Percentiles rank a stretch among this genome's conserved stretches.
These are phyloP conservation scores for Chorisops tibialis DNA, from an alignment of 2,888 invertebrate genomes.

Conservation along the genomic window DNA sequence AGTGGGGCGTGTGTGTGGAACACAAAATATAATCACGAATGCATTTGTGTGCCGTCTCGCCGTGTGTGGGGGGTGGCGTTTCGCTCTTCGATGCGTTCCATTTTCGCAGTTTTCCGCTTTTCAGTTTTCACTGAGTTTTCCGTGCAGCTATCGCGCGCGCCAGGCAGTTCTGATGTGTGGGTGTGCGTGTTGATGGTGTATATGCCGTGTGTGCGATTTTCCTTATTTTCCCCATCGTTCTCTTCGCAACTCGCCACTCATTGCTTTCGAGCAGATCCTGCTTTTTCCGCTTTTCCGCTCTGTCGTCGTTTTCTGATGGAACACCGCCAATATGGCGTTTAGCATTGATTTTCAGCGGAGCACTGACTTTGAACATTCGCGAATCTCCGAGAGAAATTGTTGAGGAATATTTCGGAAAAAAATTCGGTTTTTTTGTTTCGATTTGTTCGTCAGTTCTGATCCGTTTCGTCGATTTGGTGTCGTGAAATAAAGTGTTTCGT, in stretches of 20 bases:
- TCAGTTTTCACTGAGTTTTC: neutral
- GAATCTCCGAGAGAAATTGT: slow-evolving; percentile 11
- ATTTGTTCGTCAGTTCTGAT: slow-evolving; percentile 3
- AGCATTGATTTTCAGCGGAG: slow-evolving; percentile 39
- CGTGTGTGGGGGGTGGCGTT: neutral
- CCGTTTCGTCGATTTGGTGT: slow-evolving; percentile 15
- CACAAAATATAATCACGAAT: slow-evolving; percentile 12
- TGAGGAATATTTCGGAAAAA: slow-evolving; percentile 14
- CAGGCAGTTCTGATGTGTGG: no score
- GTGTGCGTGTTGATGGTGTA: no score
- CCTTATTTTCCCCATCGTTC: neutral
- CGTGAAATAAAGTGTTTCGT: slow-evolving; percentile 7
- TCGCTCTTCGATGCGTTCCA: neutral
- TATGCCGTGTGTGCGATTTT: slow-evolving; percentile 1
- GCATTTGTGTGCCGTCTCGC: slow-evolving; percentile 7
- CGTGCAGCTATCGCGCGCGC: no score
- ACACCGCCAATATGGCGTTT: slow-evolving; percentile 38
- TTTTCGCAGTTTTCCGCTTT: slow-evolving; percentile 7
- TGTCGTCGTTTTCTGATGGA: slow-evolving; percentile 24
- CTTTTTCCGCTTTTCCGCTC: slow-evolving; percentile 28
- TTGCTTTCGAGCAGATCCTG: slow-evolving; percentile 23
- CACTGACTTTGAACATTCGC: slow-evolving; percentile 29
- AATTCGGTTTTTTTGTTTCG: slow-evolving; percentile 20
- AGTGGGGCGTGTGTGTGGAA: neutral
- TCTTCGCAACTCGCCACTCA: neutral